Base-by-base conservation (phyloP, 2,797 vertebrate genomes). In the Tiaroga cobitis region DNA sequence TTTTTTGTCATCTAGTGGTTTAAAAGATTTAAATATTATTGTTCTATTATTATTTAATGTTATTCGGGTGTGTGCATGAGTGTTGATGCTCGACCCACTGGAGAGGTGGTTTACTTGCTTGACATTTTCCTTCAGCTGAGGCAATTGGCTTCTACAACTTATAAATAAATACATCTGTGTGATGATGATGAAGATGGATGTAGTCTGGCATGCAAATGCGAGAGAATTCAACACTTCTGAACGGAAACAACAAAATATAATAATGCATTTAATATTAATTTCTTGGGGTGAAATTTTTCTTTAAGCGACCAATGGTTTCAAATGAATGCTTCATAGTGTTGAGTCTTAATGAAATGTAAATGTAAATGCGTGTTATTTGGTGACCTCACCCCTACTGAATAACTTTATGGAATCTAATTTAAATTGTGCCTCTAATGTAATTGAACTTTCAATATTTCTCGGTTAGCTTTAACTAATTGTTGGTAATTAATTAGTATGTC, bases 401-500 rank as follows among this genome's bases (percentile, higher is more conserved):
- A 76, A 77, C 82, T 88, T 61, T 29, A 81, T 73, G 90, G 72
- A 87, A 24, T 72, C 61, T 89, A 85, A 90, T 89, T 86, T 59
- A 79, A 83, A 61, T 82, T 89, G 75, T 75, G 73, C 11, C 29
- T 79, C 84, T 88, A 88, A 91, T 90, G 89, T 21, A 89, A 90
- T 89, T 90, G 85, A 80, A 80, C 18, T 69, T 82, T 51, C 69
- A 76, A 68, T 89, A 75, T 87, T 87, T 88, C 75, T 92, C 81
- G 84, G 79, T 90, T 86, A 70, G 78, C 73, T 88, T 85, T 84
- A 85, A 90, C 91, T 89, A 90, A 88, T 75, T 87, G 76, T 78
- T 83, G 49, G 73, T 59, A 49, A 87, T 87, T 88, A 32, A 83
- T 87, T 84, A 80, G 85, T 89, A 85, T 68, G 80, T 74, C 82